These are phyloP conservation scores for Pollicipes pollicipes DNA, from an alignment of 1,140 invertebrate genomes.

Conservation along the genomic window DNA sequence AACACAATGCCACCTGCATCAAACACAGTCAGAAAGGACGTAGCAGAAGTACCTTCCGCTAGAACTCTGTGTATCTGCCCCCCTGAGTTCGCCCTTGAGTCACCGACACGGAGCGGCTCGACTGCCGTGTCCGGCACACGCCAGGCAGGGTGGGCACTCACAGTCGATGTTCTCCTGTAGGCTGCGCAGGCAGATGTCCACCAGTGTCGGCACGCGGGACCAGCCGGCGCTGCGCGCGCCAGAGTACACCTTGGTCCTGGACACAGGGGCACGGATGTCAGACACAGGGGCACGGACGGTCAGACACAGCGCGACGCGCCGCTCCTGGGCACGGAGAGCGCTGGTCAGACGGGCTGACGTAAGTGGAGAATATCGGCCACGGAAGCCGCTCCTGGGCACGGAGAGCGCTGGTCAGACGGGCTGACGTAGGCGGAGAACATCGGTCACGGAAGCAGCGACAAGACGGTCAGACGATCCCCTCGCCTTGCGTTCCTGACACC, in stretches of 20 bases:
- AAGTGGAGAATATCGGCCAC: neutral
- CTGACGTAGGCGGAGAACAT: neutral
- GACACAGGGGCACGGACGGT: constrained; percentile 11
- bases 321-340: too few species aligned
- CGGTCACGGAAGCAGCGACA: too few species aligned
- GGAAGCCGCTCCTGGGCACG: neutral
- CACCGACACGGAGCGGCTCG: too few species aligned
- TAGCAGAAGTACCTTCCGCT: too few species aligned
- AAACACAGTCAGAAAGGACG: too few species aligned
- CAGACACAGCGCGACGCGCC: neutral
- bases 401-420: neutral
- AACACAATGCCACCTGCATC: too few species aligned
- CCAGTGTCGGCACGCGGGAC: constrained; percentile 50
- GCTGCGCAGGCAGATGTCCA: constrained; percentile 62
- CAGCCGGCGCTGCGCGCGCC: constrained; percentile 44
- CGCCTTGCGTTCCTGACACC: neutral
- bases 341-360: neutral
- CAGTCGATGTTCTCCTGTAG: constrained; percentile 84
- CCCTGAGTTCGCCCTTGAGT: too few species aligned
- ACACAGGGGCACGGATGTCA: too few species aligned
- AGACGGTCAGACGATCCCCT: too few species aligned
- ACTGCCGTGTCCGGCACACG: too few species aligned
- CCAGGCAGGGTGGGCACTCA: too few species aligned
- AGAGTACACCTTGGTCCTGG: constrained; percentile 69
- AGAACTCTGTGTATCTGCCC: too few species aligned